Evolutionary conservation across 2,113 vertebrate genomes (phyloP).

Genomic region (Lasiurus borealis): DNA sequence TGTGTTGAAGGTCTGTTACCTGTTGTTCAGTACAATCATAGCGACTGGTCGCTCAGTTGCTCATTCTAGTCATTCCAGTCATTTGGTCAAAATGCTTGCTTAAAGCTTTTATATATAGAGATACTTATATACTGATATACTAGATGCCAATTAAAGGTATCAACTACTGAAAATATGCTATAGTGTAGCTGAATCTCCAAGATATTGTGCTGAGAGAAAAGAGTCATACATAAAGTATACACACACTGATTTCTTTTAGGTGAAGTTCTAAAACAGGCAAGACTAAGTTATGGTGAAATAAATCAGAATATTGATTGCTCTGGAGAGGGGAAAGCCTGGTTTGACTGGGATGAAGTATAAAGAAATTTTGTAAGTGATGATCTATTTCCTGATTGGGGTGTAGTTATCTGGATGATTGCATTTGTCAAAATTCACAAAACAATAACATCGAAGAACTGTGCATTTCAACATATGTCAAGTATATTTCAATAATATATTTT

Average conservation of each 20-base stretch:
- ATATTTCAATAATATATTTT: slow-evolving; percentile 15
- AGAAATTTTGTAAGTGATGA: not conserved
- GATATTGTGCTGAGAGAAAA: not conserved
- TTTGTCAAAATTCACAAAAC: not conserved
- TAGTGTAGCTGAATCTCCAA: not conserved
- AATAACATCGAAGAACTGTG: not conserved
- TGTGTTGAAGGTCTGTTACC: too few relatives aligned
- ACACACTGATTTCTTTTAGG: not conserved
- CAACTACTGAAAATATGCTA: not conserved
- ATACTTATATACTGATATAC: not conserved
- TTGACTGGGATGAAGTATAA: not conserved
- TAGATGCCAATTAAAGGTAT: not conserved
- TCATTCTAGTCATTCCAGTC: too few relatives aligned
- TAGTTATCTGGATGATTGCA: not conserved
- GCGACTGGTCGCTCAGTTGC: too few relatives aligned
- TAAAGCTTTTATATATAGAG: too few relatives aligned
- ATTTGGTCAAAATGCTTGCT: too few relatives aligned
- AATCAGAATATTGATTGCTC: not conserved
- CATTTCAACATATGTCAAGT: not conserved
- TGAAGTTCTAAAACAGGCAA: not conserved
- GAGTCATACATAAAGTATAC: not conserved
- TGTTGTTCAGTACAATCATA: too few relatives aligned
- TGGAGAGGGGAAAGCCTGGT: not conserved
- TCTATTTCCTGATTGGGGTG: not conserved
- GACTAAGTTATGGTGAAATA: not conserved